Percentiles rank a stretch among this genome's conserved stretches.
phyloP scores from a whole-genome alignment of 2,888 invertebrate species.

The Metopia argyrocephala region DNA sequence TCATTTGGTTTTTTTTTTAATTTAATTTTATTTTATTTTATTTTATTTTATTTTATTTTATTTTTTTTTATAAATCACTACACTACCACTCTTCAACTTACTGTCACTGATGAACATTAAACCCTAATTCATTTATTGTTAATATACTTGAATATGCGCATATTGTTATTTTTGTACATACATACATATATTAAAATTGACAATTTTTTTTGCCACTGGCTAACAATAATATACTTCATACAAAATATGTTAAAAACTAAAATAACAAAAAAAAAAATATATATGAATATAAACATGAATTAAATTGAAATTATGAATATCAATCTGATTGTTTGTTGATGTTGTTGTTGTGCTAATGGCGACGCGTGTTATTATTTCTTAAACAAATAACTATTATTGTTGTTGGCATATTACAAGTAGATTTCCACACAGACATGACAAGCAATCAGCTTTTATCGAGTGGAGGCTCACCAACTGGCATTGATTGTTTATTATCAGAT shows the following conservation, averaged over 20 bases:
- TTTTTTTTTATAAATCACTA: no score
- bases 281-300: conserved; percentile 1
- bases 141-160: background rate
- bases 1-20: no score
- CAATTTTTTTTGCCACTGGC: conserved; percentile 59
- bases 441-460: conserved; percentile 80
- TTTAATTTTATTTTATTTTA: conserved; percentile 7
- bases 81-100: background rate
- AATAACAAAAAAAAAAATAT: conserved; percentile 18
- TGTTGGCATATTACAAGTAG: conserved; percentile 73
- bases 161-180: background rate
- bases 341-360: conserved; percentile 64
- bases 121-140: background rate
- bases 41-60: conserved; percentile 11
- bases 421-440: conserved; percentile 79
- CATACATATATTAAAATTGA: conserved; percentile 2
- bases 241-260: conserved; percentile 49
- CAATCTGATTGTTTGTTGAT: conserved; percentile 63
- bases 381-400: conserved; percentile 65
- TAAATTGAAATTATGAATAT: conserved; percentile 40
- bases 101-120: background rate
- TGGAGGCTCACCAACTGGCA: conserved; percentile 81
- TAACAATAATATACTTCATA: conserved; percentile 61
- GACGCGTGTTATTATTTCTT: conserved; percentile 53
- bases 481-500: conserved; percentile 82